Evolutionary conservation across 2,113 vertebrate genomes (phyloP).

Genomic region (Pleuronectes platessa): DNA sequence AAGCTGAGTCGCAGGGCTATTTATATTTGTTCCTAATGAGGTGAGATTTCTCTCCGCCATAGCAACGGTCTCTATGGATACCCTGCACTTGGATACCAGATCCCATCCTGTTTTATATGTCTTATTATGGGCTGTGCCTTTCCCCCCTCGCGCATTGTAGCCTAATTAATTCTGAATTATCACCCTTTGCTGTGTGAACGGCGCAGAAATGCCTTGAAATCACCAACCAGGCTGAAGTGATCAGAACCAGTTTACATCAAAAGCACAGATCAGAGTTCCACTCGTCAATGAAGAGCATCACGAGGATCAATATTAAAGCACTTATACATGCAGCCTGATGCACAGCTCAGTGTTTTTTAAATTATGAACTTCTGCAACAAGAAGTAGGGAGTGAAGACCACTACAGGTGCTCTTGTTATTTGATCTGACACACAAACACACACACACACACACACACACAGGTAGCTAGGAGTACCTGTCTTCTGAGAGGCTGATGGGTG

Average conservation of each 20-base stretch:
- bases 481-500: conserved; percentile 34
- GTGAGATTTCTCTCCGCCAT: conserved; percentile 80
- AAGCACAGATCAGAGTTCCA: conserved; percentile 23
- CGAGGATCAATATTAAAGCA: conserved; percentile 38
- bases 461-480: conserved; percentile 7
- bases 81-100: conserved; percentile 80
- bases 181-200: conserved; percentile 39
- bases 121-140: conserved; percentile 77
- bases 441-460: conserved; percentile 21
- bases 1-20: conserved; percentile 76
- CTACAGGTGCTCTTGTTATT: conserved; percentile 62
- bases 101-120: conserved; percentile 75
- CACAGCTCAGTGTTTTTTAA: conserved; percentile 8
- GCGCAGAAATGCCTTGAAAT: conserved; percentile 51
- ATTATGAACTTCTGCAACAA: conserved; percentile 42
- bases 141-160: conserved; percentile 60
- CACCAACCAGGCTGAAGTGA: conserved; percentile 11
- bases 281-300: conserved; percentile 38
- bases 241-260: conserved; percentile 24
- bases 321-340: conserved; percentile 31
- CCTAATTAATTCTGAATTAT: conserved; percentile 77
- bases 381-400: conserved; percentile 35
- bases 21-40: conserved; percentile 84
- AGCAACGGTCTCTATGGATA: conserved; percentile 84
- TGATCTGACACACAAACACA: conserved; percentile 23